Conservation (phyloP, 1,140 invertebrate genomes). For the Drosophila sechellia region DNA sequence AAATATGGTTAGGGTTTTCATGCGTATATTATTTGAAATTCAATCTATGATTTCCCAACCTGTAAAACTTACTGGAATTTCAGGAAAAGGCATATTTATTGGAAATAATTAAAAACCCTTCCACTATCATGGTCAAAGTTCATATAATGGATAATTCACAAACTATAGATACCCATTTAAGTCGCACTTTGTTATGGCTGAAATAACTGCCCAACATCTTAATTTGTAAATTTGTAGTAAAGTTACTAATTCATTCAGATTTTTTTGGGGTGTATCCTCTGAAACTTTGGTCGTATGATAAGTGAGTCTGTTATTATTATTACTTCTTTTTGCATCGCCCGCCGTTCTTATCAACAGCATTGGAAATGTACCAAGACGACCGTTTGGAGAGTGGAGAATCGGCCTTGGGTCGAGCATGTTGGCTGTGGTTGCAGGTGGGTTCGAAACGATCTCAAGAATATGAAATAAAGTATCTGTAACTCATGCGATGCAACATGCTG, state of each 20-base stretch:
- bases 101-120: too few relatives aligned
- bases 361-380: constrained; percentile 56
- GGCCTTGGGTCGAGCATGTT: constrained; percentile 16
- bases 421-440: not conserved
- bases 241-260: not conserved
- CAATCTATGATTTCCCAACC: too few relatives aligned
- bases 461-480: too few relatives aligned
- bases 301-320: constrained; percentile 41
- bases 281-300: constrained; percentile 44
- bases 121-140: too few relatives aligned
- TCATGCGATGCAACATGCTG: constrained; percentile 14
- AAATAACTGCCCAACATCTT: not conserved
- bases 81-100: too few relatives aligned
- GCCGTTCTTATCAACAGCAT: constrained; percentile 47
- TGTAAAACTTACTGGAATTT: too few relatives aligned
- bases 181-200: too few relatives aligned
- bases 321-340: constrained; percentile 56
- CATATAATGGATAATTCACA: too few relatives aligned
- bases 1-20: too few relatives aligned
- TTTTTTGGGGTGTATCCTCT: constrained; percentile 28
- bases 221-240: not conserved
- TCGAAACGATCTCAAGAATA: not conserved
- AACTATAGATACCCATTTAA: too few relatives aligned
- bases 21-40: not conserved
- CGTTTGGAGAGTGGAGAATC: constrained; percentile 27